Base-by-base conservation (phyloP, 2,888 invertebrate species). In the Buathra laborator region DNA sequence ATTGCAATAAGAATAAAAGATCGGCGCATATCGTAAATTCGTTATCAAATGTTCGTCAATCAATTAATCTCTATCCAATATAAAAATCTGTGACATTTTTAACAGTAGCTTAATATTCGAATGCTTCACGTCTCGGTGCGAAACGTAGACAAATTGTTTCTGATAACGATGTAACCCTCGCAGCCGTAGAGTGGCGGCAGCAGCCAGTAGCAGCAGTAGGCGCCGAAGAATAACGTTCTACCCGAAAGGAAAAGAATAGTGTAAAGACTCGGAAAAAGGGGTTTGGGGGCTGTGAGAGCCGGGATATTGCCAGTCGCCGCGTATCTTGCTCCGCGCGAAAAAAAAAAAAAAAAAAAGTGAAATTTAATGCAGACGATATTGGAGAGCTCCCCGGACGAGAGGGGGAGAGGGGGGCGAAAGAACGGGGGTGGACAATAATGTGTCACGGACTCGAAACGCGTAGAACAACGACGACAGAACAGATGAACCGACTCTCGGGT, bases 281-380 rank as follows among this genome's bases (percentile, higher is more conserved):
- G 82, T 56, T 43, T 6, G 75, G 44, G 37, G 48, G 48, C 24
- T 14, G 59, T 14, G 80, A 46, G 72, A 51, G 81, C 37, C n/a
- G 71, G 71, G 72, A 81, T 81, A 80, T 76, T 81, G 81, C 81
- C 19, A 14, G 32, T 12, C 10, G 66, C 66, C 81, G 53, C 82
- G 84, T 76, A 84, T 68, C 74, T 78, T 51, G 78, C 72, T 72
- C 82, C 46, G 81, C 9, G 59, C 14, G 90, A 90, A 88, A 37
- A 37, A 37, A 37, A 37, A 9, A 7, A 7, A 37, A 37, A 37
- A 37, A 37, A 37, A 88, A 88, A 90, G 88, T 87, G 89, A 89
- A 89, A 91, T 92, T 92, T 92, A 92, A 92, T 92, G 90, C 90
- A 88, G 86, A 87, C 87, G 88, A 91, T 91, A 90, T 91, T 88